Evolutionary conservation across 2,113 vertebrate species (phyloP), one percentile per base, ranked within the genome.

Genomic region (Burhinus bistriatus): DNA sequence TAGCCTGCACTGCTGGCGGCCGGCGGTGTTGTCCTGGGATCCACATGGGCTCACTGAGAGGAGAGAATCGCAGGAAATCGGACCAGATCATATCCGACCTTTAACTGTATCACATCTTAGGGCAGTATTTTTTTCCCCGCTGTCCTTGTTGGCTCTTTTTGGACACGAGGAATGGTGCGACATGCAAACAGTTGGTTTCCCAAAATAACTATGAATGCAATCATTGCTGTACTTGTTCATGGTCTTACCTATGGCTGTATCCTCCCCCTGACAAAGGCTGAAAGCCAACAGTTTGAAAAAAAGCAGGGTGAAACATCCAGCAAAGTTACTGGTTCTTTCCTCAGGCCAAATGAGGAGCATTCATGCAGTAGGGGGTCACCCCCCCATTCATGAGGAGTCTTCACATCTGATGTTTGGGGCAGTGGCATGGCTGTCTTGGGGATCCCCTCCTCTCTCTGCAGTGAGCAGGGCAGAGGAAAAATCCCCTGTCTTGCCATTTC

Each of bases 61-160:
- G 20, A 89, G 81, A 95, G 93, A 95, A 96, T 97, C 44, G 0
- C 66, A 81, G 96, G 96, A 96, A 97, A 95, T 75, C 27, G 0
- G 38, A 94, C 20, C 69, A 34, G 84, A 65, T 95, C 94, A 6
- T 45, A 84, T 57, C 92, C 30, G 9, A 55, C 92, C 89, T 85
- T 89, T 44, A 51, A 11, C 83, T 83, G 51, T 77, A 68, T 65
- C 78, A 7, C 55, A 17, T 29, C 49, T n/a, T 66, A 27, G 66
- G 78, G 62, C 83, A 21, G 8, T 13, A 10, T 23, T 42, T 52
- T 38, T 86, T 38, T 57, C 65, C 70, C 22, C 15, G 0, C 65
- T 84, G 90, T 82, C 83, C 83, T 89, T 45, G 52, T 9, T 66
- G 87, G 66, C 78, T 91, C 65, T 49, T 72, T 91, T 51, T 91